These are phyloP conservation scores for Paratrypauchen microcephalus DNA, from an alignment of 2,797 vertebrate genomes.

Conservation along the genomic window DNA sequence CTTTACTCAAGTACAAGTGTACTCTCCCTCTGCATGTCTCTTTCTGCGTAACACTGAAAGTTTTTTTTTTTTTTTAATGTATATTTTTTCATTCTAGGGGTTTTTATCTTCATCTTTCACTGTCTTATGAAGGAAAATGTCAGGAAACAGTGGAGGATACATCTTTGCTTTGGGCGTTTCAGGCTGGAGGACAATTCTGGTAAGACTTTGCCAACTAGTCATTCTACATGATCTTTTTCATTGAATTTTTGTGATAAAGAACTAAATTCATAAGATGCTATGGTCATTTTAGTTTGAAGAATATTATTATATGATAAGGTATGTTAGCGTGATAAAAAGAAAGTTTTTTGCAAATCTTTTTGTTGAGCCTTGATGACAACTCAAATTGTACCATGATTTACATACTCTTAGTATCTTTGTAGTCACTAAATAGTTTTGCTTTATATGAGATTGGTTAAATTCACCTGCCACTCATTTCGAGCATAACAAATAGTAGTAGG, in stretches of 20 bases:
- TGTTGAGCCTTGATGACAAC: not conserved
- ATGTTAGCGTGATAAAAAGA: too few species aligned
- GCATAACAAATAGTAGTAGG: not conserved
- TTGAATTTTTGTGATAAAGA: not conserved
- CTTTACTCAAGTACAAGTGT: constrained; percentile 20
- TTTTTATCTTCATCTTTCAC: constrained; percentile 79
- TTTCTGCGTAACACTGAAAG: not conserved
- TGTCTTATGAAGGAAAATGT: constrained; percentile 80
- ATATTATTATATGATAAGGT: not conserved
- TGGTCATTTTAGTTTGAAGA: not conserved
- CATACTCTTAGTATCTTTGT: not conserved
- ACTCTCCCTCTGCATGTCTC: not conserved
- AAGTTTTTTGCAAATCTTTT: not conserved
- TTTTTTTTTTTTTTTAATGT: constrained; percentile 14
- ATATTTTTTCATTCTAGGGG: constrained; percentile 56
- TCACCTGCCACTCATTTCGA: not conserved
- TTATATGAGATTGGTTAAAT: not conserved
- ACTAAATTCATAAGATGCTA: too few species aligned
- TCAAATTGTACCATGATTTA: not conserved
- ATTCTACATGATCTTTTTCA: not conserved
- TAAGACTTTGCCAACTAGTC: constrained; percentile 19
- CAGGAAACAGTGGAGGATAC: constrained; percentile 73
- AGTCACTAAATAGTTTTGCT: not conserved
- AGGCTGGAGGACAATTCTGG: constrained; percentile 71
- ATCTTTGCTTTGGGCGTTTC: constrained; percentile 75